Evolutionary conservation across 2,113 vertebrate species (phyloP), one percentile per base, ranked within the genome.

Genomic region (Entosphenus tridentatus): DNA sequence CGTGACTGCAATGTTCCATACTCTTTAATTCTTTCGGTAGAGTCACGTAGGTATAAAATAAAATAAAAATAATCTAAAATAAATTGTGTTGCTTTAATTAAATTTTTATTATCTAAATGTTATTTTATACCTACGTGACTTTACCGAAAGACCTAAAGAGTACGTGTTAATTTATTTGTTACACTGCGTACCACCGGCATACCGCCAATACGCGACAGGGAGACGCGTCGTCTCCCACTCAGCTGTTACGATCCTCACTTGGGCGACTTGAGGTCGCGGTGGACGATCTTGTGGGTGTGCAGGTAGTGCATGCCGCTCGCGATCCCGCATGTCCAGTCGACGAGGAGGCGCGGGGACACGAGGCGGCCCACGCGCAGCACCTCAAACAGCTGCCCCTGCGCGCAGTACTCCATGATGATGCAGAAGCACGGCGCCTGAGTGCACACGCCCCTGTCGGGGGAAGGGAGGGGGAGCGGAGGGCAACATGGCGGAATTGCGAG

Each of bases 271-370:
- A 98, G 92, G 77, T 98, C 93, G 75, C 93, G 82, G 79, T 98
- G 93, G 78, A 98, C 96, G 81, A 98, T 98, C 78, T 98, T 98
- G 80, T 98, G 92, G 55, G 96, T 84, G 76, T 98, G 93, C 68
- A 98, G 82, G 76, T 96, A 98, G 79, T 96, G 96, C 93, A 98
- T 98, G 72, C 93, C 93, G 5, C 92, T 91, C 57, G 93, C 92
- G 13, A 98, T 98, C 69, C 93, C 93, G 0, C 87, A 84, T 73
- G 93, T 91, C 93, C 93, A 98, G 77, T 98, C 93, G 73, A 98
- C 93, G 55, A 98, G 83, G 72, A 98, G 76, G 8, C 82, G 78
- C 0, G 93, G 93, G 0, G 86, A 88, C 74, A 98, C 81, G 73
- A 89, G 95, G 62, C 93, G 81, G 12, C 92, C 93, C 0, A 86